Conservation (phyloP, 92 coral and sea anemone genomes). For the Porites cylindrica region DNA sequence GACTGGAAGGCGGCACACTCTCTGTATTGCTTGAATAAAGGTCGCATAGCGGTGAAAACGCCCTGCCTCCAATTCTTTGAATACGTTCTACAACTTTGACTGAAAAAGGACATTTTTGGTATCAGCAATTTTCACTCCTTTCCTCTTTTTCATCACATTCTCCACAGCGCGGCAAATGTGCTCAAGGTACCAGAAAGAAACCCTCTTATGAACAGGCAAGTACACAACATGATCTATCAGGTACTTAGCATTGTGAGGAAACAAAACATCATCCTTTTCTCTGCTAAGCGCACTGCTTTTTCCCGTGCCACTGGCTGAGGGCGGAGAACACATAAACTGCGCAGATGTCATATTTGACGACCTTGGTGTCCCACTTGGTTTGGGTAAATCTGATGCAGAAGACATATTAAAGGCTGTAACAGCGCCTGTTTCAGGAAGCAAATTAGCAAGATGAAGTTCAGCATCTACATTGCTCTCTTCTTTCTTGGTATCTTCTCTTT, state of each 20-base stretch:
- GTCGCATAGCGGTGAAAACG: too few relatives aligned
- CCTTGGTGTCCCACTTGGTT: background rate
- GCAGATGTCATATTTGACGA: background rate
- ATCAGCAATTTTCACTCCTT: constrained; percentile 64
- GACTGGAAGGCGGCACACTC: too few relatives aligned
- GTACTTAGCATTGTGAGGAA: constrained; percentile 96
- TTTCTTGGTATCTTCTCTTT: constrained; percentile 10
- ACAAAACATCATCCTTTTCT: constrained; percentile 64
- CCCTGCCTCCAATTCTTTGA: background rate
- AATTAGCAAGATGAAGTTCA: background rate
- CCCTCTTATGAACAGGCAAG: constrained; percentile 94
- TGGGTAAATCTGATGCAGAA: constrained; percentile 3
- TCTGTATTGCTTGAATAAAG: too few relatives aligned
- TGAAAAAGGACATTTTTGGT: constrained; percentile 59
- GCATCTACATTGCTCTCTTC: background rate
- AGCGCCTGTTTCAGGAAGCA: constrained; percentile 42
- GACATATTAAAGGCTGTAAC: constrained; percentile 59
- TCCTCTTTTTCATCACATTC: constrained; percentile 81
- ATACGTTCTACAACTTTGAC: constrained; percentile 67
- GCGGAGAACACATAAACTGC: constrained; percentile 30
- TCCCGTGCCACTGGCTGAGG: background rate
- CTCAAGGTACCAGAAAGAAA: constrained; percentile 86
- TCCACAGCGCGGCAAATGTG: constrained; percentile 79
- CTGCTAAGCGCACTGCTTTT: constrained; percentile 3
- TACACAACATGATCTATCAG: constrained; percentile 93